A percentile compares a stretch with the other conserved stretches of the same genome.
Evolutionary conservation across 2,797 vertebrate species (phyloP).

Genomic region (Eulemur coronatus): DNA sequence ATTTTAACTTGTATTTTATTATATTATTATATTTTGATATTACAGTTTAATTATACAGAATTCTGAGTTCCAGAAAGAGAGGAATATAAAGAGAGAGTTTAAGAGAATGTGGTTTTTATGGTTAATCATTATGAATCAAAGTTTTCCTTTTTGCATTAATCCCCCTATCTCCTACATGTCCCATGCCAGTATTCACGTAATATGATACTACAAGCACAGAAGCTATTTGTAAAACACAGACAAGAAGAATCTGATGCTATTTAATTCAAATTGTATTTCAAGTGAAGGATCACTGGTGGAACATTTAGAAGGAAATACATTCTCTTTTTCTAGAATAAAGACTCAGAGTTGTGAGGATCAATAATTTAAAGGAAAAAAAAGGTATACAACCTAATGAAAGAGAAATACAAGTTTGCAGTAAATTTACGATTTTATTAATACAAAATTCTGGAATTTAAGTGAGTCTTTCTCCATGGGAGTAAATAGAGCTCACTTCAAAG

Average conservation of each 20-base stretch:
- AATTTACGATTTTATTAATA: background rate
- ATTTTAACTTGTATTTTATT: background rate
- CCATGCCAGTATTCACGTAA: background rate
- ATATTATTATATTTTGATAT: background rate
- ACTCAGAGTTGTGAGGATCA: background rate
- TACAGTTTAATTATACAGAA: background rate
- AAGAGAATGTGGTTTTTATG: background rate
- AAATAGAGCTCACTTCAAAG: background rate
- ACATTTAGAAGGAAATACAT: background rate
- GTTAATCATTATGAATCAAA: background rate
- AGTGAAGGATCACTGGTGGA: background rate
- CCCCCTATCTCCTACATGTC: background rate
- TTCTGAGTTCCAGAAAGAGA: background rate
- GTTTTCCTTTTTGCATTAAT: slow-evolving; percentile 9
- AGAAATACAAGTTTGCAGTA: background rate
- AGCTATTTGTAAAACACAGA: background rate
- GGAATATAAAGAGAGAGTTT: background rate
- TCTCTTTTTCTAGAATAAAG: background rate
- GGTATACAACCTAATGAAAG: background rate
- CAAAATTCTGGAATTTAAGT: background rate
- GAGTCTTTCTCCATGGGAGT: background rate
- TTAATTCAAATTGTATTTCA: slow-evolving; percentile 45
- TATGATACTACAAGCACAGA: background rate
- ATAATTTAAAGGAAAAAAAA: background rate
- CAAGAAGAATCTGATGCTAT: background rate